A percentile compares a stretch with the other conserved stretches of the same genome.
These are phyloP conservation scores for Halcyon chelicuti DNA, from an alignment of 2,797 vertebrate genomes.

Conservation along the genomic window DNA sequence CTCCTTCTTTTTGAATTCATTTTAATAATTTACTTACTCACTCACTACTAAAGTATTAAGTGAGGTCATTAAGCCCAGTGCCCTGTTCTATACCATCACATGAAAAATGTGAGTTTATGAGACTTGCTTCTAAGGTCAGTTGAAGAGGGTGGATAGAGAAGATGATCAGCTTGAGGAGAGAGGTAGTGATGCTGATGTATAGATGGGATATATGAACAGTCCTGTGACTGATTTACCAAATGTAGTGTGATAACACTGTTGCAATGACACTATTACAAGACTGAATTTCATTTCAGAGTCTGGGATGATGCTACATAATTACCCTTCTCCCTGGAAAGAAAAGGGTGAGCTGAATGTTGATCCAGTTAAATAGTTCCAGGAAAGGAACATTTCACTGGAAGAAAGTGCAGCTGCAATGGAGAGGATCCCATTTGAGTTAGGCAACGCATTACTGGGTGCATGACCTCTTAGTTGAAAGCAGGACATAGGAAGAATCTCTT, in stretches of 20 bases:
- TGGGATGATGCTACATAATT: not conserved
- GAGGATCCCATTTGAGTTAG: not conserved
- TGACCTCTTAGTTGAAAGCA: not conserved
- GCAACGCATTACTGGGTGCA: not conserved
- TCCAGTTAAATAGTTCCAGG: not conserved
- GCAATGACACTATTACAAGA: not conserved
- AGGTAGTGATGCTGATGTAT: not conserved
- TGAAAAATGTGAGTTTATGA: not conserved
- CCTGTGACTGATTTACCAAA: not conserved
- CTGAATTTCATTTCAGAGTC: not conserved
- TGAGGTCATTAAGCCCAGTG: not conserved
- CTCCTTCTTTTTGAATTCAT: not conserved
- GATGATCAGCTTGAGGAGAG: not conserved
- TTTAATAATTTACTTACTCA: conserved; percentile 38
- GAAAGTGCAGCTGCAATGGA: not conserved
- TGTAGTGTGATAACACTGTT: not conserved
- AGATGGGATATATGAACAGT: not conserved
- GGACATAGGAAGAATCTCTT: not conserved
- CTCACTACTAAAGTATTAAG: not conserved
- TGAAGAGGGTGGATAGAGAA: not conserved
- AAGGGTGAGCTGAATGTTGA: not conserved
- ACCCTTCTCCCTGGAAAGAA: not conserved
- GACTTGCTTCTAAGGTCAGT: not conserved
- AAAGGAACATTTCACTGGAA: not conserved
- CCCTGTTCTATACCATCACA: not conserved